Evolutionary conservation across 2,888 invertebrate species (phyloP).

Genomic region (Ochropacha duplaris): DNA sequence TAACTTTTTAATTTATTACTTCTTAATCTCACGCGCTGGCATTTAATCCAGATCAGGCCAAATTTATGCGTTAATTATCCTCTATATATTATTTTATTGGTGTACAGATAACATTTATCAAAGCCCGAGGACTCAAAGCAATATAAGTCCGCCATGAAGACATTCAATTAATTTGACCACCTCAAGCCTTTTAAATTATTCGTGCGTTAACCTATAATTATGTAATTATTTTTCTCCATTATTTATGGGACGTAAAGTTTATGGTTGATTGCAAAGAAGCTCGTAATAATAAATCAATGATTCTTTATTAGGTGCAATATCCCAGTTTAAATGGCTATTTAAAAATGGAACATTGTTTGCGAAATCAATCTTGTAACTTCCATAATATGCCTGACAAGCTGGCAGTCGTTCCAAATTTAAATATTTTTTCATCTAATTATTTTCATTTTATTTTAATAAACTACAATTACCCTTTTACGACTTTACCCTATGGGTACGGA

Average conservation of each 20-base stretch:
- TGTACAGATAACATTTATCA: background rate
- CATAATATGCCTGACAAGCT: too few relatives aligned
- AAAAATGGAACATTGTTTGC: background rate
- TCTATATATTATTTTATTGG: constrained; percentile 3
- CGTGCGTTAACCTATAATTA: background rate
- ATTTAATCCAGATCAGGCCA: constrained; percentile 1
- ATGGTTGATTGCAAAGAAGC: background rate
- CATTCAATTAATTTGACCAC: constrained; percentile 14
- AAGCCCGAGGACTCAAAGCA: background rate
- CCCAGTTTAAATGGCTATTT: background rate
- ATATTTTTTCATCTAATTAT: too few relatives aligned
- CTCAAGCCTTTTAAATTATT: background rate
- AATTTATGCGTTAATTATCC: background rate
- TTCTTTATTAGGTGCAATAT: background rate
- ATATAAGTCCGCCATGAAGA: constrained; percentile 10
- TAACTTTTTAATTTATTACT: background rate
- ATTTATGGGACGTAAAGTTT: background rate
- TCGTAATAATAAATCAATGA: background rate
- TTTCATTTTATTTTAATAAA: too few relatives aligned
- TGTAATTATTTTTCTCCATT: background rate
- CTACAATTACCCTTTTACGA: too few relatives aligned
- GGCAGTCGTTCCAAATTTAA: too few relatives aligned
- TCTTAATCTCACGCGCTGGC: background rate
- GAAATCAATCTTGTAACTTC: background rate
- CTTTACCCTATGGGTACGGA: too few relatives aligned